Evolutionary conservation across 1,140 invertebrate genomes (phyloP).

Genomic region (Olivierus martensii): DNA sequence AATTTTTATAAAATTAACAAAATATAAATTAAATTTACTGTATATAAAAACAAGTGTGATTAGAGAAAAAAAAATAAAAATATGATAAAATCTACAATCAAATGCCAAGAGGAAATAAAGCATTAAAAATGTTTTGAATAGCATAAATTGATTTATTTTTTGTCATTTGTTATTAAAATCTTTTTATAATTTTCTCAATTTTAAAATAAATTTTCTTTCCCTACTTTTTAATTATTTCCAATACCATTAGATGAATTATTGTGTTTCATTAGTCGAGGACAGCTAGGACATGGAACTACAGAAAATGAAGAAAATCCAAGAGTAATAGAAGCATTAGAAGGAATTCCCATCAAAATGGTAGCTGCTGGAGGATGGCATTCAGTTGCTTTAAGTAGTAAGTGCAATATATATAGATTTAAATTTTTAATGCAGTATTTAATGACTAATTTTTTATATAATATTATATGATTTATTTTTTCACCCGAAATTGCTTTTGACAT

Average conservation of each 20-base stretch:
- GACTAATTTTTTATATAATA: no score
- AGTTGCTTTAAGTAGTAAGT: conserved; percentile 46
- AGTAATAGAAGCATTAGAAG: conserved; percentile 52
- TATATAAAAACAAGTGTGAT: no score
- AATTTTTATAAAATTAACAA: no score
- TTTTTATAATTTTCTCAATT: background rate
- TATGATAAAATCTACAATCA: no score
- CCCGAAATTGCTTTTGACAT: no score
- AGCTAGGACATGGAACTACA: conserved; percentile 60
- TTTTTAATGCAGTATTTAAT: no score
- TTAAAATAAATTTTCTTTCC: background rate
- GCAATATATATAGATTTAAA: background rate
- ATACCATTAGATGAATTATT: background rate
- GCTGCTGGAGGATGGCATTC: conserved; percentile 74
- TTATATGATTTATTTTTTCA: no score
- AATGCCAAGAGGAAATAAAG: no score
- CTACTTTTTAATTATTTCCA: conserved; percentile 15
- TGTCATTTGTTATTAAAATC: background rate
- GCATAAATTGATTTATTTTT: conserved; percentile 6
- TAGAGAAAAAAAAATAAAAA: no score
- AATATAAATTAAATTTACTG: no score
- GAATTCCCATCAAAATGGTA: conserved; percentile 40
- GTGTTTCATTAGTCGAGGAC: conserved; percentile 48
- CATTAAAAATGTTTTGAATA: background rate
- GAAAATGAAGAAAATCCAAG: conserved; percentile 44